Evolutionary conservation across 2,888 invertebrate genomes (phyloP), one percentile per base, ranked within the genome.

Genomic region (Germaria angustata): DNA sequence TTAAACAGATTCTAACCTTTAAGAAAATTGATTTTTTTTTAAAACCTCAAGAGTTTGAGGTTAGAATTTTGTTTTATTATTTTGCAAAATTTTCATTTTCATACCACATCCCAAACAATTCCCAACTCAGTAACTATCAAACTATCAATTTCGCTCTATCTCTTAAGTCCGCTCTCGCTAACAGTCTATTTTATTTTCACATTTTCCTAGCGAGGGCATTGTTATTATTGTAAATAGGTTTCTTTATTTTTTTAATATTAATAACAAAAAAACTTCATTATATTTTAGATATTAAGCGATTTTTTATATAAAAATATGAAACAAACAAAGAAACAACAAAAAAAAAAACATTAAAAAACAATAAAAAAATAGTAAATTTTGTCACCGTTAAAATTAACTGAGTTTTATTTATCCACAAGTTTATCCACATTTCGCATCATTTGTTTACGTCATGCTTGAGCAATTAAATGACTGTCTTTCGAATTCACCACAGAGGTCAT

Each of bases 271-370:
- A 86, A 87, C 3, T 28, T 28, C 87, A 87, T 88, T 88, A 89
- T 88, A 87, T 88, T 87, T 87, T 89, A 90, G 89, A 73, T 84
- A 55, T 76, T 89, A 89, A 90, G 89, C 88, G 89, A 88, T 88
- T 89, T 88, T 90, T 88, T 88, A 88, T 87, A 76, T 84, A 84
- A 86, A 86, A 88, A 86, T 88, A 88, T 90, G 90, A 89, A 89
- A 89, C 90, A 90, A 90, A 90, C 88, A 89, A 89, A 89, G 88
- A 89, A 89, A 90, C 84, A 84, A 89, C 89, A 89, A 86, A 87
- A 88, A 89, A 90, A 90, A 88, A 89, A 90, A 90, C 86, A 88
- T 89, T 88, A 88, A 66, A 82, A 82, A 79, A 79, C 22, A 44
- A 71, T 28, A 59, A 82, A 90, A 89, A 90, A 90, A 91, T 88